These are phyloP conservation scores for Ambastaia sidthimunki DNA, from an alignment of 2,797 vertebrate genomes.

Conservation along the genomic window DNA sequence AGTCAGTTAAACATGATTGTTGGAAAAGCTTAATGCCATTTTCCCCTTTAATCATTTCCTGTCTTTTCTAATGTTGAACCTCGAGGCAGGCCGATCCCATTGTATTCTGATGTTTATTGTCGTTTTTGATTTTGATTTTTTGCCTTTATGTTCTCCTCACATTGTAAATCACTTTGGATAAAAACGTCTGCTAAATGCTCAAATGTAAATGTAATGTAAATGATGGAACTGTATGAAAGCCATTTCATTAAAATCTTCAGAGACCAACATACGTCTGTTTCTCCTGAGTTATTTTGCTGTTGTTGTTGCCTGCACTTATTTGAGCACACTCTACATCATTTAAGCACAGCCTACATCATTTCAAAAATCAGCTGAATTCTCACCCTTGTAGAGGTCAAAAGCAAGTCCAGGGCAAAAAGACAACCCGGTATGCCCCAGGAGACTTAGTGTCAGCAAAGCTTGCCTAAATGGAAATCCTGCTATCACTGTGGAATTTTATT, in stretches of 20 bases:
- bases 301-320: constrained; percentile 39
- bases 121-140: too few species aligned
- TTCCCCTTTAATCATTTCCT: constrained; percentile 36
- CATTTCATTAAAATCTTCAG: constrained; percentile 22
- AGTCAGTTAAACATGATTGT: constrained; percentile 52
- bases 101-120: constrained; percentile 12
- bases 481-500: constrained; percentile 65
- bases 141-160: too few species aligned
- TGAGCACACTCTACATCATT: constrained; percentile 40
- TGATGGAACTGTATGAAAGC: constrained; percentile 34
- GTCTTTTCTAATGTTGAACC: constrained; percentile 30
- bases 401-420: constrained; percentile 46
- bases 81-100: constrained; percentile 29
- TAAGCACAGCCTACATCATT: constrained; percentile 34
- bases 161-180: too few species aligned
- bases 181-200: too few species aligned
- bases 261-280: constrained; percentile 24
- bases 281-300: constrained; percentile 32
- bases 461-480: constrained; percentile 64
- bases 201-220: too few species aligned
- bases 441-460: constrained; percentile 56
- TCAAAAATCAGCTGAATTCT: constrained; percentile 48
- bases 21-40: constrained; percentile 46
- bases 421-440: constrained; percentile 35
- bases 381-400: constrained; percentile 44